A percentile compares a stretch with the other conserved stretches of the same genome.
These are phyloP conservation scores for Ostrea denselamellosa DNA, from an alignment of 1,140 invertebrate species.

Conservation along the genomic window DNA sequence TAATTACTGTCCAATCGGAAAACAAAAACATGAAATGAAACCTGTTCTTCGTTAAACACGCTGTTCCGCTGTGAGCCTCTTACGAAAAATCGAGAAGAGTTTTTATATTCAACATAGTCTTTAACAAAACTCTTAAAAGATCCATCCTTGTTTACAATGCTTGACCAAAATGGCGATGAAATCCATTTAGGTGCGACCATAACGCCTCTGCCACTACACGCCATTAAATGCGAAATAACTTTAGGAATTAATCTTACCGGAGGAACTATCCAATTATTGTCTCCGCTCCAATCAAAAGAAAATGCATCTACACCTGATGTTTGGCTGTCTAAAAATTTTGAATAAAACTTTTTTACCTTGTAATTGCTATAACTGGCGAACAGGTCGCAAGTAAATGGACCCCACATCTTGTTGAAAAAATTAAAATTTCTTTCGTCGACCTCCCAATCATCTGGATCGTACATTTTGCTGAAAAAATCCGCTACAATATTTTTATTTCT, in stretches of 20 bases:
- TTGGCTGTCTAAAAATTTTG: no score
- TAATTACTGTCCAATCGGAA: no score
- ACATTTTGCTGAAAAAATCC: constrained; percentile 34
- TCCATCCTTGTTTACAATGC: no score
- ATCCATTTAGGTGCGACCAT: constrained; percentile 48
- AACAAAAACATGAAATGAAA: no score
- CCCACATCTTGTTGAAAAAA: constrained; percentile 44
- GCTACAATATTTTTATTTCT: constrained; percentile 37
- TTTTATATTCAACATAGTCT: no score
- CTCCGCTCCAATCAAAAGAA: not conserved
- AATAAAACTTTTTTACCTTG: no score
- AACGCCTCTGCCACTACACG: not conserved
- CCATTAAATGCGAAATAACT: constrained; percentile 23
- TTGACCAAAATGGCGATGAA: no score
- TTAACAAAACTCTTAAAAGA: no score
- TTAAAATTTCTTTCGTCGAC: constrained; percentile 38
- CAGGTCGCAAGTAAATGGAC: constrained; percentile 42
- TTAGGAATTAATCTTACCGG: constrained; percentile 3
- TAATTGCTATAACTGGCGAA: constrained; percentile 46
- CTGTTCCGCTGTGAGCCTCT: no score
- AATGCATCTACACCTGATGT: no score
- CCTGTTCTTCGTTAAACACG: no score
- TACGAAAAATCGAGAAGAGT: no score
- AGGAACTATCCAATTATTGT: constrained; percentile 53
- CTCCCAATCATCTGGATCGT: constrained; percentile 50